These are phyloP conservation scores for Archaeoteleia sp. DNA, from an alignment of 2,888 invertebrate species.

Conservation along the genomic window DNA sequence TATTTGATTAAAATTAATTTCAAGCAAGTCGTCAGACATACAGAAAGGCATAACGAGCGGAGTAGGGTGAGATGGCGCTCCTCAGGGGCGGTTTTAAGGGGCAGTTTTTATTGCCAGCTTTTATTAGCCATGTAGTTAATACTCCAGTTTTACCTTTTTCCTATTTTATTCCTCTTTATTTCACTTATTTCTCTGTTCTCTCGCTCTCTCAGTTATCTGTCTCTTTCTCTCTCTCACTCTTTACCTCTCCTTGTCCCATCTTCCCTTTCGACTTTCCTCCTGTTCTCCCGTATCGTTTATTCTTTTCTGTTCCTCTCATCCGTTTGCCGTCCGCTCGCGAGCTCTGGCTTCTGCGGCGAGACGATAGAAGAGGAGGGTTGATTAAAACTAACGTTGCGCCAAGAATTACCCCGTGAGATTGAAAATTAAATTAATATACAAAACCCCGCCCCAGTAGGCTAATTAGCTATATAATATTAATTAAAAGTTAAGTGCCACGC, in stretches of 20 bases:
- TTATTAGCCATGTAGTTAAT: constrained; percentile 73
- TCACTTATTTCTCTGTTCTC: constrained; percentile 38
- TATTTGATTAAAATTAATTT: constrained; percentile 75
- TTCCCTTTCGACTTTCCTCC: too few species aligned
- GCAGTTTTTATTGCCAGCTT: constrained; percentile 74
- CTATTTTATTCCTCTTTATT: constrained; percentile 49
- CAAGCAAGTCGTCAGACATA: constrained; percentile 69
- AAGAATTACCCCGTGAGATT: constrained; percentile 75
- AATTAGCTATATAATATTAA: constrained; percentile 75
- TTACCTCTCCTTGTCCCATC: constrained; percentile 32
- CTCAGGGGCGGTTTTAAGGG: constrained; percentile 69
- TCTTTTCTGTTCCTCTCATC: constrained; percentile 49
- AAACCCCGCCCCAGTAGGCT: constrained; percentile 70
- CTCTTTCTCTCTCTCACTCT: constrained; percentile 36
- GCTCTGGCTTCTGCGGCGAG: constrained; percentile 48
- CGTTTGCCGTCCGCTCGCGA: constrained; percentile 40
- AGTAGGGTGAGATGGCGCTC: constrained; percentile 49
- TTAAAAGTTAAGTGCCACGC: constrained; percentile 73
- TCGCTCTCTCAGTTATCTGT: constrained; percentile 38
- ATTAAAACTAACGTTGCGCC: constrained; percentile 73
- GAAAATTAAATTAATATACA: constrained; percentile 76
- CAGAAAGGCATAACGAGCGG: constrained; percentile 52
- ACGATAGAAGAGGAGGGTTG: constrained; percentile 61
- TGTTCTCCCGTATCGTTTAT: constrained; percentile 37
- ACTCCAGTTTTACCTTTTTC: constrained; percentile 59